Evolutionary conservation across 2,888 invertebrate genomes (phyloP).

Genomic region (Thecophora atra): DNA sequence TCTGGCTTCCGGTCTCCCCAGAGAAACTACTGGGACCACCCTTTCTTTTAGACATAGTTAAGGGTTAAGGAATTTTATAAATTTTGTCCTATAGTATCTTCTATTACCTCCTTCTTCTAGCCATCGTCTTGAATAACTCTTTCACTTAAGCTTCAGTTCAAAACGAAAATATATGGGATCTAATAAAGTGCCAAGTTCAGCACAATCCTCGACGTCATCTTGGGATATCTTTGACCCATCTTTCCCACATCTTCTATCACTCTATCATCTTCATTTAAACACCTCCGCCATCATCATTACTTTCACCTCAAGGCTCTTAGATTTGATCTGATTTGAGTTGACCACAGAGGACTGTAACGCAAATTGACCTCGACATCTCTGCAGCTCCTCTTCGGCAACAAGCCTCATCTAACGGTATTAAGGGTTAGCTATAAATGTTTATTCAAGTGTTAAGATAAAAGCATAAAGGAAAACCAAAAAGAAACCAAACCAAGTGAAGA

Average conservation of each 20-base stretch:
- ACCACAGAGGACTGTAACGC: conserved; percentile 21
- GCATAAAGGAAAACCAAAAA: not conserved
- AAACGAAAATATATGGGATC: not conserved
- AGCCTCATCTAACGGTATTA: not conserved
- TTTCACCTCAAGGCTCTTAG: not conserved
- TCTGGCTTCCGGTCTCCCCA: too few relatives aligned
- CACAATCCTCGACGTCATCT: too few relatives aligned
- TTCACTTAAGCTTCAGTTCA: not conserved
- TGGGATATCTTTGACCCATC: not conserved
- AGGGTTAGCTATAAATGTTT: conserved; percentile 25
- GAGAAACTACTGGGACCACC: not conserved
- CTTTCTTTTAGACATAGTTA: not conserved
- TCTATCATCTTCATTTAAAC: not conserved
- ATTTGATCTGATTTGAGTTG: not conserved
- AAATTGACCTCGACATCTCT: not conserved
- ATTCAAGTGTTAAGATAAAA: conserved; percentile 32
- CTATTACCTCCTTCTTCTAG: too few relatives aligned
- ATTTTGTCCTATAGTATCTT: too few relatives aligned
- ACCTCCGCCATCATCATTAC: not conserved
- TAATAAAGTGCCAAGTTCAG: not conserved
- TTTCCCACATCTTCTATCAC: too few relatives aligned
- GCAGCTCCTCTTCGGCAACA: not conserved
- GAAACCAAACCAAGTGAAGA: too few relatives aligned
- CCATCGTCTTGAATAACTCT: too few relatives aligned
- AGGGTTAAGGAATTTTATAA: not conserved